Conservation (phyloP, 92 coral and sea anemone genomes). For the Plumapathes pennacea region DNA sequence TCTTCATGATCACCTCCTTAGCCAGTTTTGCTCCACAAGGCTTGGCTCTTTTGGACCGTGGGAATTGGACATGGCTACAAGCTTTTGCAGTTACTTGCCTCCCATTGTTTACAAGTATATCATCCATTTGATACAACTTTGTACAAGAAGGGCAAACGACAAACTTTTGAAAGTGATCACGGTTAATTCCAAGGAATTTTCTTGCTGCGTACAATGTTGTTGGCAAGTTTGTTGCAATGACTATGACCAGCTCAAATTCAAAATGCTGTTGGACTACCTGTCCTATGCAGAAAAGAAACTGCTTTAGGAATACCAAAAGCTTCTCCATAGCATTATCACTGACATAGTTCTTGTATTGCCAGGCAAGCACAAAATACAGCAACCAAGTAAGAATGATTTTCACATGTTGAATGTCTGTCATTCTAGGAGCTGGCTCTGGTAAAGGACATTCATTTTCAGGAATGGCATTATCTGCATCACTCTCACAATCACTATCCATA, state of each 20-base stretch:
- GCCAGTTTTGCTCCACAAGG: slow-evolving; percentile 35
- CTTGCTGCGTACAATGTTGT: slow-evolving; percentile 40
- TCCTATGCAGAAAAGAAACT: slow-evolving; percentile 25
- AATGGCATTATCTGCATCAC: no score
- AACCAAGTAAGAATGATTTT: slow-evolving; percentile 17
- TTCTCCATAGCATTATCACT: slow-evolving; percentile 53
- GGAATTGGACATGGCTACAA: slow-evolving; percentile 28
- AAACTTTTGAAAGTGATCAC: slow-evolving; percentile 12
- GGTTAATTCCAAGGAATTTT: slow-evolving; percentile 16
- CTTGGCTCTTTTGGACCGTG: slow-evolving; percentile 7
- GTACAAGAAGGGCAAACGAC: slow-evolving; percentile 44
- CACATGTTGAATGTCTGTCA: slow-evolving; percentile 1
- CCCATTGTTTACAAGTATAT: slow-evolving; percentile 14
- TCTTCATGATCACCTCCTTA: slow-evolving; percentile 22
- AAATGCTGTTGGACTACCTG: slow-evolving; percentile 19
- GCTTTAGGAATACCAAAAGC: slow-evolving; percentile 20
- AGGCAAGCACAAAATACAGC: slow-evolving; percentile 31
- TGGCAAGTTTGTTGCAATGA: slow-evolving; percentile 34
- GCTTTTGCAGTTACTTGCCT: slow-evolving; percentile 20
- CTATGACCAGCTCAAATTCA: slow-evolving; percentile 12
- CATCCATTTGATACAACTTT: slow-evolving; percentile 24
- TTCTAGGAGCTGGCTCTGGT: slow-evolving; percentile 15
- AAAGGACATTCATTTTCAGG: no score
- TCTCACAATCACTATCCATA: no score
- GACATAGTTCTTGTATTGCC: slow-evolving; percentile 38